phyloP scores from a whole-genome alignment of 2,113 vertebrate species.

The Nothoprocta pentlandii region DNA sequence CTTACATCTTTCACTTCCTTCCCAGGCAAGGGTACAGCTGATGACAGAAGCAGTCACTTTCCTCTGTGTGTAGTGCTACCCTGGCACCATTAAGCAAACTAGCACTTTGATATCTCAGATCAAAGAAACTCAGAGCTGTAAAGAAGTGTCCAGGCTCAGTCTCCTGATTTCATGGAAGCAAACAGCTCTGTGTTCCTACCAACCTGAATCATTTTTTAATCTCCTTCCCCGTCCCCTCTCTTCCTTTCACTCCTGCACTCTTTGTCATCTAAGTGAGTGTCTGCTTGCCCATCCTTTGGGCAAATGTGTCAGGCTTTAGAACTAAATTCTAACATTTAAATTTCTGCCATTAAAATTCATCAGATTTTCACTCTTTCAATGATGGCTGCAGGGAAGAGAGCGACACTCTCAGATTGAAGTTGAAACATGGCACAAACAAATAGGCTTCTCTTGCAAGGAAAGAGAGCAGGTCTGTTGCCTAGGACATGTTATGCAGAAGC shows the following conservation, averaged over 20 bases:
- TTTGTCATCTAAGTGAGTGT: neutral
- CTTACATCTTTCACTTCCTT: neutral
- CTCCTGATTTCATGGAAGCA: neutral
- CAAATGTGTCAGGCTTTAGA: neutral
- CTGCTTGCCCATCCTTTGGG: neutral
- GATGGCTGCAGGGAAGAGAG: neutral
- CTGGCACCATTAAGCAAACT: neutral
- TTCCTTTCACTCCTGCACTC: neutral
- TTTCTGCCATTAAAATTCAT: neutral
- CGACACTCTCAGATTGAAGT: neutral
- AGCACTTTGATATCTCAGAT: neutral
- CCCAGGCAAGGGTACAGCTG: neutral
- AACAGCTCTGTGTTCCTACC: neutral
- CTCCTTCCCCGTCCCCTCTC: neutral
- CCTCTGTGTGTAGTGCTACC: neutral
- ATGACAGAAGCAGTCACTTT: accelerated
- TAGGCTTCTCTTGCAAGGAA: neutral
- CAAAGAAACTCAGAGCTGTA: neutral
- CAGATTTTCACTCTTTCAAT: neutral
- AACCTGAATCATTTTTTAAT: neutral
- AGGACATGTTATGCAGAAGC: neutral
- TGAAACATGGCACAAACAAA: too few relatives aligned
- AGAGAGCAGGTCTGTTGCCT: neutral
- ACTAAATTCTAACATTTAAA: neutral
- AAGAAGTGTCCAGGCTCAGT: neutral